Evolutionary conservation across 2,797 vertebrate species (phyloP).

Genomic region (Enteromius unitaeniatus): DNA sequence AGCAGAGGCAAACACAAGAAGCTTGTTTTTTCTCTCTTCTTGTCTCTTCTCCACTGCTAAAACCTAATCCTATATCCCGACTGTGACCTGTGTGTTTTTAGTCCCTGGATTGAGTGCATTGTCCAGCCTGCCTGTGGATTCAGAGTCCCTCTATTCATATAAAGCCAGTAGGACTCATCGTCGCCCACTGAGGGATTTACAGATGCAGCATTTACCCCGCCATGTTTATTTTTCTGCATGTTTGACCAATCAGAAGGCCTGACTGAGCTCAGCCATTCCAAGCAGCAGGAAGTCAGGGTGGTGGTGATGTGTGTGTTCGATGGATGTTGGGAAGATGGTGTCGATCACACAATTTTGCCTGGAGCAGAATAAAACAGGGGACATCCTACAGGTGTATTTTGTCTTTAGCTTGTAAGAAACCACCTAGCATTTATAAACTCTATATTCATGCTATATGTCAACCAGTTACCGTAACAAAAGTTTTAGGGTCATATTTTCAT

Average conservation of each 20-base stretch:
- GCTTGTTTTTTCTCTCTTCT: conserved; percentile 10
- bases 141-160: conserved; percentile 32
- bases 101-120: conserved; percentile 45
- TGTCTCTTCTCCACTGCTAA: background rate
- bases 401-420: background rate
- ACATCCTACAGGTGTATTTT: background rate
- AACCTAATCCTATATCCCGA: conserved; percentile 46
- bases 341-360: background rate
- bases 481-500: background rate
- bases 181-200: conserved; percentile 52
- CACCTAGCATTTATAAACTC: background rate
- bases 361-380: background rate
- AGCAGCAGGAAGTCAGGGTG: conserved; percentile 50
- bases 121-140: conserved; percentile 46
- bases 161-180: conserved; percentile 33
- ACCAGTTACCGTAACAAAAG: background rate
- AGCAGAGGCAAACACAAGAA: background rate
- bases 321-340: conserved; percentile 22
- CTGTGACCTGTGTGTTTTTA: conserved; percentile 46
- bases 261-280: conserved; percentile 48
- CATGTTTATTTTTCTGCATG: conserved; percentile 61
- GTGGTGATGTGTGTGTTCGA: conserved; percentile 7
- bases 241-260: conserved; percentile 53
- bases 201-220: conserved; percentile 3
- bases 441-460: background rate